Percentiles rank a stretch among this genome's conserved stretches.
phyloP scores from a whole-genome alignment of 2,888 invertebrate genomes.

The Epistrophe grossulariae region DNA sequence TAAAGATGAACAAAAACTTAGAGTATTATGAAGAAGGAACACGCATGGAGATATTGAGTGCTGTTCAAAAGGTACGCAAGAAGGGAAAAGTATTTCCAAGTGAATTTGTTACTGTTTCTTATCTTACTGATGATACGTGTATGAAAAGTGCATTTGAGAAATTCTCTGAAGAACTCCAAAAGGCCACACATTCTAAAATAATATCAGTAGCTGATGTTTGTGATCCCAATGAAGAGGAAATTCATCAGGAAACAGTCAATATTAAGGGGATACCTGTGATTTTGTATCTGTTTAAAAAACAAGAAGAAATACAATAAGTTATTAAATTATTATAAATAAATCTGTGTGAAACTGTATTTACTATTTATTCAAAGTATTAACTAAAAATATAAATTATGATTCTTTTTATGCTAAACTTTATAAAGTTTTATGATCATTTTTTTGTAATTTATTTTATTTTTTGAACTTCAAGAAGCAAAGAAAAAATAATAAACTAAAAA shows the following conservation, averaged over 20 bases:
- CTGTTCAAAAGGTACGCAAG: conserved; percentile 96
- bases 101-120: conserved; percentile 92
- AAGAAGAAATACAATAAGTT: not conserved
- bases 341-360: no score
- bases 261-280: conserved; percentile 47
- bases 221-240: conserved; percentile 1
- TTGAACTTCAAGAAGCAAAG: no score
- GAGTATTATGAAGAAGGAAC: conserved; percentile 91
- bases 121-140: conserved; percentile 78
- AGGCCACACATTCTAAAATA: not conserved
- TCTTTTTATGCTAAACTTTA: no score
- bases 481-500: no score
- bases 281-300: conserved; percentile 27
- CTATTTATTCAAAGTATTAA: no score
- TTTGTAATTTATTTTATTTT: no score
- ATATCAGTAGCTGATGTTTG: conserved; percentile 2
- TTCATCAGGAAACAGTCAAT: not conserved
- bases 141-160: conserved; percentile 38
- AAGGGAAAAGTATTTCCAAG: conserved; percentile 94
- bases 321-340: no score
- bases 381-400: no score
- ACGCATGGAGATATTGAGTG: conserved; percentile 95
- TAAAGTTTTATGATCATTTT: no score
- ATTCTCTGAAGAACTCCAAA: not conserved
- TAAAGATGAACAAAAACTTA: conserved; percentile 90